Base-by-base conservation (phyloP, 2,888 invertebrate species). In the Drosophila imparisetae region DNA sequence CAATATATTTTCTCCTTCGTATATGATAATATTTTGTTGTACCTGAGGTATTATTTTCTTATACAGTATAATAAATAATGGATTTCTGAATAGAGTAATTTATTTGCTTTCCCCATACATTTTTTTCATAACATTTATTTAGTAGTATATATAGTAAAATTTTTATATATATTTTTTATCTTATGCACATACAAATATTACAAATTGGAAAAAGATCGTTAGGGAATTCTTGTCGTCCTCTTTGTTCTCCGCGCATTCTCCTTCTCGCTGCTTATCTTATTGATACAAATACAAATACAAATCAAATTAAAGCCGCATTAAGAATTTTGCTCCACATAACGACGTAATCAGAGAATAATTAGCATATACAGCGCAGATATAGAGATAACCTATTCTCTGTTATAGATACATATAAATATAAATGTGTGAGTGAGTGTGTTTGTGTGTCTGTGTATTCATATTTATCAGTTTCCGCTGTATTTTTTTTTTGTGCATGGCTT, bases 351-450 rank as follows among this genome's bases (percentile, higher is more conserved):
- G 48, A 40, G 48, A n/a, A 45, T 18, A 66, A 27, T 53, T 49
- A 66, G 45, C 38, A 29, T 29, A 40, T 40, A 55, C 27, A 11
- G 15, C 21, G 7, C 24, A 36, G 68, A 75, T 62, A 62, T 42
- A 24, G 13, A 75, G 70, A 69, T 73, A 69, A 69, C 57, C 48
- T 13, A 18, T 40, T 66, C 32, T 66, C 30, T 36, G 4, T 52
- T 36, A 21, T 15, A 50, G n/a, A 30, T 27, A 27, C 24, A 15
- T 30, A 29, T 27, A 4, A 15, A 18, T 30, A 7, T 27, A 11
- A 49, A 34, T 40, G 36, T 18, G 11, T 11, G 21, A 10, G 40
- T n/a, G 4, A n/a, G 40, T 4, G 8, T 10, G 8, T 40, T 4
- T 32, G 32, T 1, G 15, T 6, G 4, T 4, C 4, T 21, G 49